Percentiles rank a stretch among this genome's conserved stretches.
These are phyloP conservation scores for Corapipo altera DNA, from an alignment of 2,113 vertebrate species.

Conservation along the genomic window DNA sequence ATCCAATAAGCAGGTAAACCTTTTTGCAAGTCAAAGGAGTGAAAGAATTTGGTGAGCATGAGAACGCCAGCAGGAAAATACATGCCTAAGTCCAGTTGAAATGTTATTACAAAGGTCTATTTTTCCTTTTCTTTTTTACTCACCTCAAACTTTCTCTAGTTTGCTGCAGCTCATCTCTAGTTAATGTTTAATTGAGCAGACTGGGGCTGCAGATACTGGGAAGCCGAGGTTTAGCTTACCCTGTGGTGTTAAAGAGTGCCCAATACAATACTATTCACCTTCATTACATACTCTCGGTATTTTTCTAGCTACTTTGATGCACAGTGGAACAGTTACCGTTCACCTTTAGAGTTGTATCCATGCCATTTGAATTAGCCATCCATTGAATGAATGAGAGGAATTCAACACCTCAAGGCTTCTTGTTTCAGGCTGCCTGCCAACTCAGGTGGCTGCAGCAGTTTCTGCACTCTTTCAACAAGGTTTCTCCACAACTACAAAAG, in stretches of 20 bases:
- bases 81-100: not conserved
- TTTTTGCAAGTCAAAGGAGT: not conserved
- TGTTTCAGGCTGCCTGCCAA: constrained; percentile 5
- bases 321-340: not conserved
- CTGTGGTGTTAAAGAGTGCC: not conserved
- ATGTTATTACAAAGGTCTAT: not conserved
- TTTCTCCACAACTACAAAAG: not conserved
- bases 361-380: not conserved
- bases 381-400: constrained; percentile 37
- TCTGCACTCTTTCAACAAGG: not conserved
- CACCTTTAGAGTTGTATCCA: not conserved
- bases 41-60: not conserved
- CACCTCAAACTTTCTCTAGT: not conserved
- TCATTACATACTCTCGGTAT: not conserved
- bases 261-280: not conserved
- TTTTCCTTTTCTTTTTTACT: not conserved
- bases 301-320: not conserved
- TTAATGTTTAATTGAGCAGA: not conserved
- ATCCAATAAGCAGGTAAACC: not conserved
- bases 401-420: constrained; percentile 38
- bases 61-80: not conserved
- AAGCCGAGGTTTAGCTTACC: not conserved
- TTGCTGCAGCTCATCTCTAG: not conserved
- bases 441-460: not conserved
- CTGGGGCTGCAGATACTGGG: not conserved